Percentiles rank a stretch among this genome's conserved stretches.
Conservation (phyloP, 2,797 vertebrate genomes). For the Anomalospiza imberbis region DNA sequence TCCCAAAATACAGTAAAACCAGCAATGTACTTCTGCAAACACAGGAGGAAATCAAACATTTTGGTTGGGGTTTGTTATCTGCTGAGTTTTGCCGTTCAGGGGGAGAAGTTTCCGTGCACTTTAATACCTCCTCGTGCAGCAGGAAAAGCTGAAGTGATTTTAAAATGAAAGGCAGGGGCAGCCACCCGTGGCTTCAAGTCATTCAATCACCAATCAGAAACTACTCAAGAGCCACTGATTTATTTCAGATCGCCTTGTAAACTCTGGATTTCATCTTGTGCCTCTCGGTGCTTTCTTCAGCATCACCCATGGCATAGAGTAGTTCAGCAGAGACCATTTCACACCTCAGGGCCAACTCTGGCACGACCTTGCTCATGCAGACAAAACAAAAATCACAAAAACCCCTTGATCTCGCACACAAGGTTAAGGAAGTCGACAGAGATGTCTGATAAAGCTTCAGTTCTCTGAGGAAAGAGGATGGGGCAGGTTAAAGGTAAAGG, state of each 20-base stretch:
- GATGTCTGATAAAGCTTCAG: not conserved
- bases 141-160: not conserved
- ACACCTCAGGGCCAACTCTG: not conserved
- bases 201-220: fast-evolving
- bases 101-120: not conserved
- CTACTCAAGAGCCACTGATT: not conserved
- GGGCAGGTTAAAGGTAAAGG: not conserved
- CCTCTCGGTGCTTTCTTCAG: not conserved
- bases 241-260: not conserved
- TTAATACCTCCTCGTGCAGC: not conserved
- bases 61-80: not conserved
- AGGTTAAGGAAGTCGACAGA: not conserved
- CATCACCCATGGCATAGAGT: fast-evolving
- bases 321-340: fast-evolving
- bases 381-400: not conserved
- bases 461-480: not conserved
- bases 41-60: fast-evolving
- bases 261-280: not conserved
- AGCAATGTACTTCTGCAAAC: not conserved
- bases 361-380: not conserved
- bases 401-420: not conserved
- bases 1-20: not conserved
- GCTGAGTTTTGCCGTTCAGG: not conserved
- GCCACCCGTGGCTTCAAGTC: not conserved
- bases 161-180: not conserved